A percentile compares a stretch with the other conserved stretches of the same genome.
These are phyloP conservation scores for Drosophila mercatorum DNA, from an alignment of 2,888 invertebrate genomes.

Conservation along the genomic window DNA sequence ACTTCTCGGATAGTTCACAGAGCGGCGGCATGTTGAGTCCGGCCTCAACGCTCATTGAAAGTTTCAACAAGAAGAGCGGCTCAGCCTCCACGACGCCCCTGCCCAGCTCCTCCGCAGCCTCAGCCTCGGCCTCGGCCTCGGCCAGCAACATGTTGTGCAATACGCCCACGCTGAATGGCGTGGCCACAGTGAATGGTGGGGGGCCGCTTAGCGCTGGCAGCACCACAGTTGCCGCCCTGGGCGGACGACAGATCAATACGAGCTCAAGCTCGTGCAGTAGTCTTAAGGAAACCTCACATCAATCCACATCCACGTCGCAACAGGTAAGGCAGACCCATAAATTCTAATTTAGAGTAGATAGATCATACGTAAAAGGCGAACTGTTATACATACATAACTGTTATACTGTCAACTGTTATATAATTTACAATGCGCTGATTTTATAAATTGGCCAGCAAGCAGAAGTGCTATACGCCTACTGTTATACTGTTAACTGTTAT, in stretches of 20 bases:
- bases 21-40: constrained; percentile 83
- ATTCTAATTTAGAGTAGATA: background rate
- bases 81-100: constrained; percentile 45
- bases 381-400: background rate
- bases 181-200: constrained; percentile 33
- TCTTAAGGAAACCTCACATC: constrained; percentile 84
- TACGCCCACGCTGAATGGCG: constrained; percentile 44
- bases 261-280: constrained; percentile 84
- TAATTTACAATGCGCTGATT: background rate
- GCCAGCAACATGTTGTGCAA: constrained; percentile 33
- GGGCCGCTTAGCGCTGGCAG: constrained; percentile 43
- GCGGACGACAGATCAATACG: constrained; percentile 81
- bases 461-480: background rate
- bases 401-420: background rate
- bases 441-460: background rate
- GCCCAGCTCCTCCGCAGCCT: constrained; percentile 62
- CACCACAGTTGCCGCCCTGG: constrained; percentile 49
- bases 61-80: constrained; percentile 88
- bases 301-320: constrained; percentile 83
- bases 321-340: constrained; percentile 73
- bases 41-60: constrained; percentile 90
- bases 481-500: background rate
- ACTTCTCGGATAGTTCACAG: constrained; percentile 84
- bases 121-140: background rate
- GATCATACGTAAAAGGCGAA: constrained; percentile 9